phyloP scores from a whole-genome alignment of 2,888 invertebrate species.

The Ditylenchus weischeri region DNA sequence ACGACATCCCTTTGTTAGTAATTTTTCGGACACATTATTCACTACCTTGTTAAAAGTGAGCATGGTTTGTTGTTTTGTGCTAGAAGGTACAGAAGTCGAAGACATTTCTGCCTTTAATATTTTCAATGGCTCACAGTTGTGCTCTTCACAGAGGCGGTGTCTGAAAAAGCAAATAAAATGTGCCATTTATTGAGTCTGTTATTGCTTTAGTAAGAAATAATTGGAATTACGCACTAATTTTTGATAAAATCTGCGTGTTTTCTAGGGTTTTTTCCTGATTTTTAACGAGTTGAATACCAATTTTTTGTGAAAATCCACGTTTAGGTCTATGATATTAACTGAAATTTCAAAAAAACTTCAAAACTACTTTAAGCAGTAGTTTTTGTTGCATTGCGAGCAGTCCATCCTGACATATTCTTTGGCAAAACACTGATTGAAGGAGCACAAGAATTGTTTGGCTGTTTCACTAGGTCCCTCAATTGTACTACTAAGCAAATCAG shows the following conservation, averaged over 20 bases:
- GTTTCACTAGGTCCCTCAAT: slow-evolving; percentile 2
- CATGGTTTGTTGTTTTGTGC: slow-evolving; percentile 1
- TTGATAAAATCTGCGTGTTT: no score
- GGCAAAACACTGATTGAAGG: slow-evolving; percentile 18
- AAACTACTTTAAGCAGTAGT: slow-evolving; percentile 26
- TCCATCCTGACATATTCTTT: slow-evolving; percentile 21
- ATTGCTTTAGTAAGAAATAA: no score
- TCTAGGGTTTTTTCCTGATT: no score
- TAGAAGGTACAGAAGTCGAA: neutral
- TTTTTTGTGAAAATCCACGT: no score
- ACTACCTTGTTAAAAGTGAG: neutral
- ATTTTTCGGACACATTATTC: no score
- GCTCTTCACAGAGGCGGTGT: slow-evolving; percentile 27
- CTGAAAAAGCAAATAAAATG: no score
- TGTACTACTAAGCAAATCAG: slow-evolving; percentile 6
- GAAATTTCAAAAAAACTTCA: neutral
- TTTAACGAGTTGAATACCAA: no score
- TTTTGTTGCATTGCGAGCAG: slow-evolving; percentile 21
- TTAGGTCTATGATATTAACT: neutral
- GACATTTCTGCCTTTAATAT: neutral
- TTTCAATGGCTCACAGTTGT: slow-evolving; percentile 20
- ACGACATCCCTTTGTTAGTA: no score
- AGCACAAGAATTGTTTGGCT: slow-evolving; percentile 24
- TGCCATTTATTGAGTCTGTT: no score
- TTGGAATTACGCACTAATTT: no score